A percentile compares a stretch with the other conserved stretches of the same genome.
These are phyloP conservation scores for Drosophila lacertosa DNA, from an alignment of 1,140 invertebrate species.

Conservation along the genomic window DNA sequence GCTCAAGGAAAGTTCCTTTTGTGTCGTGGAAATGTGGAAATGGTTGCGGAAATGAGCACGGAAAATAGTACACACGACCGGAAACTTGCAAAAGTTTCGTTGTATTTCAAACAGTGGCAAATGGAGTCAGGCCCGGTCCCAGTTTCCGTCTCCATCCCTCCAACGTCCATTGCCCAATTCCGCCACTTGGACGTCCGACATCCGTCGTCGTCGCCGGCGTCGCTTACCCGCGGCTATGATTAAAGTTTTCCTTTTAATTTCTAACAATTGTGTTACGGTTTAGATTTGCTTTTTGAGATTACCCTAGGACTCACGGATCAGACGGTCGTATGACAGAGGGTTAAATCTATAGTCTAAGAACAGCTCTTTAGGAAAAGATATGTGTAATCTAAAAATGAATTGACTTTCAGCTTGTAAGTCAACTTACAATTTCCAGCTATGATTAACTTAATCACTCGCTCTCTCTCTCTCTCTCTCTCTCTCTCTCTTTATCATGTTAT, in stretches of 20 bases:
- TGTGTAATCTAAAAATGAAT: too few relatives aligned
- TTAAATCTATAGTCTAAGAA: too few relatives aligned
- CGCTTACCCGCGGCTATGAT: constrained; percentile 68
- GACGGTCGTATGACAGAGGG: not conserved
- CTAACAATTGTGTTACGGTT: constrained; percentile 81
- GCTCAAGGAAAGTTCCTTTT: constrained; percentile 66
- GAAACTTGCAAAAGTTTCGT: constrained; percentile 80
- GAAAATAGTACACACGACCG: constrained; percentile 81
- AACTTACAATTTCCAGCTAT: too few relatives aligned
- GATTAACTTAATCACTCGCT: too few relatives aligned
- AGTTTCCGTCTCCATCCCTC: not conserved
- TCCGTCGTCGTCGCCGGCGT: constrained; percentile 18
- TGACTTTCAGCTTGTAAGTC: too few relatives aligned
- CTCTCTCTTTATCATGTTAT: too few relatives aligned
- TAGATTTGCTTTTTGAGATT: constrained; percentile 67
- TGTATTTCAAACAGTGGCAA: constrained; percentile 78
- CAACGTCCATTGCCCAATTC: constrained; percentile 4
- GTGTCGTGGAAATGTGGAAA: constrained; percentile 59
- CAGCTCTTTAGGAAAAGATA: too few relatives aligned
- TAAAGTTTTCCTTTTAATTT: constrained; percentile 83
- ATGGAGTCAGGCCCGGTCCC: constrained; percentile 47
- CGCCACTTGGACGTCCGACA: constrained; percentile 42
- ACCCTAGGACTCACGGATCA: constrained; percentile 28
- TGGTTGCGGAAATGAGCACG: constrained; percentile 78
- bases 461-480: too few relatives aligned